phyloP scores from a whole-genome alignment of 2,888 invertebrate genomes.

The Chymomyza caudatula region DNA sequence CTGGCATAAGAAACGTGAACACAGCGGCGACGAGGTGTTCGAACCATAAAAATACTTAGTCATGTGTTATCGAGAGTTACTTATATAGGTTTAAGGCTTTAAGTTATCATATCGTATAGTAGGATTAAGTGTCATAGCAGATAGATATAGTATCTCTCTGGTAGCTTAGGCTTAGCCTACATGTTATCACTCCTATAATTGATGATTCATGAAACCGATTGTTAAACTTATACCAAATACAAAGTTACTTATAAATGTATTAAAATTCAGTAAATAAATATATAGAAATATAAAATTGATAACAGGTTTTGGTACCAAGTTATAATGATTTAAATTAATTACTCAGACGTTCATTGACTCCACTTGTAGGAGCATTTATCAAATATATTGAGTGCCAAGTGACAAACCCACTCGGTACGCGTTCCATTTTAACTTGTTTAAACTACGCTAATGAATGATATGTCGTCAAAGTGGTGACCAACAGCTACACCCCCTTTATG shows the following conservation, averaged over 20 bases:
- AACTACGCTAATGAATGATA: neutral
- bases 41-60: slow-evolving; percentile 12
- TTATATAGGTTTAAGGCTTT: slow-evolving; percentile 16
- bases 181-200: neutral
- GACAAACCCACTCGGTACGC: neutral
- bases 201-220: slow-evolving; percentile 24
- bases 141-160: slow-evolving; percentile 12
- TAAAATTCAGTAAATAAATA: neutral
- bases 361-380: slow-evolving; percentile 24
- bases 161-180: neutral
- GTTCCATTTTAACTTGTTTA: neutral
- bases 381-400: neutral
- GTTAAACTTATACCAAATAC: neutral
- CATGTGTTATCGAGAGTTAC: slow-evolving; percentile 25
- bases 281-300: neutral
- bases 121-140: slow-evolving; percentile 32
- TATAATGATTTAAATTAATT: neutral
- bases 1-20: slow-evolving; percentile 63
- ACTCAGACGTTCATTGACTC: slow-evolving; percentile 7
- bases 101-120: slow-evolving; percentile 48
- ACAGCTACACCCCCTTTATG: neutral
- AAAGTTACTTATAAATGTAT: neutral
- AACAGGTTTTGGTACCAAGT: neutral
- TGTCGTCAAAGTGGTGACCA: neutral
- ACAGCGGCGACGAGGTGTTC: slow-evolving; percentile 23